Base-by-base conservation (phyloP, 2,797 vertebrate genomes). In the Cryptoblepharus egeriae region DNA sequence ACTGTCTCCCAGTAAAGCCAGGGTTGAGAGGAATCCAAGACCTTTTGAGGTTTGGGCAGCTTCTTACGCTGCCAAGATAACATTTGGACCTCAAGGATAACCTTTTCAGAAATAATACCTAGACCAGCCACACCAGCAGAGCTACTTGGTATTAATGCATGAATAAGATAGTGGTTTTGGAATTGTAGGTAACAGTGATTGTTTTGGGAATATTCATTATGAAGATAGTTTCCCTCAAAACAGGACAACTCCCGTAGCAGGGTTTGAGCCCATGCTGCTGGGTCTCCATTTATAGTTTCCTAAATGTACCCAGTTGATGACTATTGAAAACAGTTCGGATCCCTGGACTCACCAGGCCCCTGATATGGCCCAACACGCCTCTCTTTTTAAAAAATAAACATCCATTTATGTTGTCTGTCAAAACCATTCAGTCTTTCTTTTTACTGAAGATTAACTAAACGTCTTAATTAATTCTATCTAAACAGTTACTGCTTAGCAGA, bases 391-490 rank as follows among this genome's bases (percentile, higher is more conserved):
- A 30, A 3, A 30, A 80, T 78, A 77, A 81, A 65, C 77, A 77
- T 35, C 20, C 3, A 24, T n/a, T 81, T 2, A 4, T 68, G 6
- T 76, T 90, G 72, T 2, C 11, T 65, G 73, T 1, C 12, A 75
- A 68, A 86, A 63, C 22, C 1, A 72, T 73, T 58, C 67, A 77
- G 35, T 61, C 24, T 13, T 64, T 2, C 3, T 85, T 93, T 93
- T 91, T 87, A 83, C 57, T 90, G 85, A 78, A 92, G 89, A 90
- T 91, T 91, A 95, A 92, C 87, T 91, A 92, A 95, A 90, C 52
- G 80, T 69, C 78, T 92, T 90, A 84, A 85, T 93, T 93, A 94
- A 93, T 93, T 94, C 92, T 93, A 93, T 90, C 88, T 77, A 80
- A 94, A 82, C 72, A 85, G 86, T 90, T 92, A 89, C 80, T 92